A percentile compares a stretch with the other conserved stretches of the same genome.
These are phyloP conservation scores for Antennarius maculatus DNA, from an alignment of 2,797 vertebrate genomes.

Conservation along the genomic window DNA sequence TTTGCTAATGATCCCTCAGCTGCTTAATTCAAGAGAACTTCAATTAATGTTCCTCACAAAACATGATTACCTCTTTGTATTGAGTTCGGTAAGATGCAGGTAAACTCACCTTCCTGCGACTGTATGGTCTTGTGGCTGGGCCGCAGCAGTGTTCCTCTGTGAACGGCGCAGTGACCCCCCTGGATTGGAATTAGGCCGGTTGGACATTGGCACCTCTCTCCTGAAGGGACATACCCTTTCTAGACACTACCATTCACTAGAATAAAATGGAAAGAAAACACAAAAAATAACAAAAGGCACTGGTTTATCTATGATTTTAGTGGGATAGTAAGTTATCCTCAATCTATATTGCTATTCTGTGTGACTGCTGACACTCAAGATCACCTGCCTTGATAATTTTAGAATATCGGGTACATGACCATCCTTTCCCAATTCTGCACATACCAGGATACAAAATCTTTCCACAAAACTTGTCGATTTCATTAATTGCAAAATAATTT, in stretches of 20 bases:
- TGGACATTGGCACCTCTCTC: constrained; percentile 99
- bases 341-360: not conserved
- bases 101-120: constrained; percentile 92
- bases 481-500: too few relatives aligned
- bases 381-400: constrained; percentile 1
- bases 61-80: constrained; percentile 1
- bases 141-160: constrained; percentile 99
- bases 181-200: constrained; percentile 99
- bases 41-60: constrained; percentile 3
- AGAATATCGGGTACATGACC: constrained; percentile 18
- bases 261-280: constrained; percentile 39
- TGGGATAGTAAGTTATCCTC: not conserved
- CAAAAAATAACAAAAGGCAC: constrained; percentile 23
- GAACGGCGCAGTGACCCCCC: constrained; percentile 99
- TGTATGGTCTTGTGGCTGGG: constrained; percentile 98
- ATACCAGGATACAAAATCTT: too few relatives aligned
- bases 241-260: constrained; percentile 99
- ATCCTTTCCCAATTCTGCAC: not conserved
- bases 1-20: not conserved
- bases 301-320: not conserved
- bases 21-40: constrained; percentile 9
- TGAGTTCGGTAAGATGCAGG: constrained; percentile 4
- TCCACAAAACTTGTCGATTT: too few relatives aligned
- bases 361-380: not conserved
- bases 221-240: constrained; percentile 99